These are phyloP conservation scores for Leptogaster cylindrica DNA, from an alignment of 2,888 invertebrate genomes.

Conservation along the genomic window DNA sequence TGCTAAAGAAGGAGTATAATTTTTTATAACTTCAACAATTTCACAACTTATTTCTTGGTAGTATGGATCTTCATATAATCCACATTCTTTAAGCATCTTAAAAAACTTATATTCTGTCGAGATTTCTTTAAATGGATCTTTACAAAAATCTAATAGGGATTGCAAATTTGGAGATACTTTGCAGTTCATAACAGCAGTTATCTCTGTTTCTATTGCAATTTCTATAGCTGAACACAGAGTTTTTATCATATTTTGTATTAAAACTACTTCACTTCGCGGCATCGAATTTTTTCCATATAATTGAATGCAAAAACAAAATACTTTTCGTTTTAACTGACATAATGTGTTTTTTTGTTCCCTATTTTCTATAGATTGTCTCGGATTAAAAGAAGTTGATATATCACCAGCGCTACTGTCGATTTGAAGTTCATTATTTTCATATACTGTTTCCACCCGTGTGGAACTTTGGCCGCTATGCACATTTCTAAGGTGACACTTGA, in stretches of 20 bases:
- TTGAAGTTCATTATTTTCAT: neutral
- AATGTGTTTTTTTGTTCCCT: constrained; percentile 1
- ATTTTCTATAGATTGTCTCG: neutral
- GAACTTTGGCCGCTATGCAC: constrained; percentile 8
- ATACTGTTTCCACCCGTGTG: neutral
- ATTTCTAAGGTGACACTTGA: neutral
- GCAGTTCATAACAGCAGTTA: neutral
- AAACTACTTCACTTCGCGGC: constrained; percentile 2
- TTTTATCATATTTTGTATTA: neutral
- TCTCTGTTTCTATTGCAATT: neutral
- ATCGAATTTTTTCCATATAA: constrained; percentile 9
- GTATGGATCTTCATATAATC: constrained; percentile 7
- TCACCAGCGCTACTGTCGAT: neutral
- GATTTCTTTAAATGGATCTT: neutral
- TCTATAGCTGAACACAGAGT: constrained; percentile 1
- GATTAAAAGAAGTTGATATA: neutral
- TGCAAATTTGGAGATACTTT: neutral
- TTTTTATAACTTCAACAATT: constrained; percentile 14
- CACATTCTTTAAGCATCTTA: neutral
- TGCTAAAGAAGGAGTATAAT: neutral
- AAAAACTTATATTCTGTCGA: constrained; percentile 13
- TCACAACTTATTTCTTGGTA: constrained; percentile 2
- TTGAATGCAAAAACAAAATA: constrained; percentile 6
- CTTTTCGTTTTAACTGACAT: constrained; percentile 6
- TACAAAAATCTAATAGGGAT: constrained; percentile 9